Evolutionary conservation across 2,797 vertebrate species (phyloP).

Genomic region (Cirrhinus molitorella): DNA sequence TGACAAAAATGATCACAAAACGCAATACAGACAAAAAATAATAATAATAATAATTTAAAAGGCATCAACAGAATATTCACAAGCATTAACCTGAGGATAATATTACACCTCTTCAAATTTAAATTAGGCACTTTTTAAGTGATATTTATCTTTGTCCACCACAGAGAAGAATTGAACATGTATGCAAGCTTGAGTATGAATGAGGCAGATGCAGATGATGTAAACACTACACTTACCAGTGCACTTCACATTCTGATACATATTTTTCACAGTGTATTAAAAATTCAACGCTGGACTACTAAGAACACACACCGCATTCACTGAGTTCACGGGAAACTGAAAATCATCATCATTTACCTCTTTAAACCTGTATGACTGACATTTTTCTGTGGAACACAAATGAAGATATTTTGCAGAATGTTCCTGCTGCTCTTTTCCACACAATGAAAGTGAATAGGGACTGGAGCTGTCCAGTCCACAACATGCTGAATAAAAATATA

Average conservation of each 20-base stretch:
- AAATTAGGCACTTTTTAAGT: slow-evolving; percentile 27
- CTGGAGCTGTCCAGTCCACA: neutral
- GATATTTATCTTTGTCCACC: neutral
- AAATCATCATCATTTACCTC: neutral
- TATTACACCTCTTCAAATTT: slow-evolving; percentile 11
- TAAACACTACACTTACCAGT: slow-evolving; percentile 46
- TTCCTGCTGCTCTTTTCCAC: neutral
- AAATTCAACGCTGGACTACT: neutral
- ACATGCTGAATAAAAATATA: too few relatives aligned
- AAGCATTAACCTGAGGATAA: slow-evolving; percentile 37
- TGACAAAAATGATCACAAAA: neutral
- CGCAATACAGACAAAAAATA: neutral
- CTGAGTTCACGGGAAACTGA: neutral
- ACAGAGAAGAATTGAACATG: slow-evolving; percentile 1
- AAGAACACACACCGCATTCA: neutral
- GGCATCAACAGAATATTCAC: slow-evolving; percentile 3
- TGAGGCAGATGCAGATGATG: slow-evolving; percentile 42
- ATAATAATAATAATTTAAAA: neutral
- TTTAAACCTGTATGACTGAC: neutral
- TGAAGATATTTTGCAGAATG: neutral
- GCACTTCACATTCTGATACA: slow-evolving; percentile 30
- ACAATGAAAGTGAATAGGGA: neutral
- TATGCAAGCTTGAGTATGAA: slow-evolving; percentile 12
- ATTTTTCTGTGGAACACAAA: neutral
- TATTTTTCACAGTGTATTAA: slow-evolving; percentile 35